These are phyloP conservation scores for Aurelia aurita DNA, from an alignment of 30 jellyfish, hydroid and myxozoan species.

Conservation along the genomic window DNA sequence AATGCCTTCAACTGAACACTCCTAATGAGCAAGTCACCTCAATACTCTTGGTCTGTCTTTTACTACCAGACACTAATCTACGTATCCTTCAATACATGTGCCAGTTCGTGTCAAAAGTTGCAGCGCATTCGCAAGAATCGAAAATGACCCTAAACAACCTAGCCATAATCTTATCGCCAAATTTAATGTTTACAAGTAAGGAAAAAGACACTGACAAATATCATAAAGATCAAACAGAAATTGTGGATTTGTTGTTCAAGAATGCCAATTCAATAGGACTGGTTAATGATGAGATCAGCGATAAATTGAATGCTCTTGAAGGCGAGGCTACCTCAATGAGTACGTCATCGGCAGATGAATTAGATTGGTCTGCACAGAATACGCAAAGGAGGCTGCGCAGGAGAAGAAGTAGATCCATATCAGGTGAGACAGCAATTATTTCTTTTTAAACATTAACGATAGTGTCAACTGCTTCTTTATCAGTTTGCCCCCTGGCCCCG, in stretches of 20 bases:
- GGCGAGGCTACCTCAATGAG: slow-evolving; percentile 75
- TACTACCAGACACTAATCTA: slow-evolving; percentile 92
- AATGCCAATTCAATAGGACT: slow-evolving; percentile 80
- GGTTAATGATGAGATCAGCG: slow-evolving; percentile 84
- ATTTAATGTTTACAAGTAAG: slow-evolving; percentile 79
- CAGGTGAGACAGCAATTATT: slow-evolving; percentile 77
- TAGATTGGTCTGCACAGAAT: slow-evolving; percentile 63
- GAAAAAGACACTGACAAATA: slow-evolving; percentile 87
- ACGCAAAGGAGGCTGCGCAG: slow-evolving; percentile 64
- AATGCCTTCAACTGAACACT: slow-evolving; percentile 74
- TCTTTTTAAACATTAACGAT: no score
- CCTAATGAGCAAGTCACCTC: slow-evolving; percentile 83
- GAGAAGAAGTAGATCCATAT: slow-evolving; percentile 93
- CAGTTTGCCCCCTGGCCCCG: no score
- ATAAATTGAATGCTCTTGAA: slow-evolving; percentile 70
- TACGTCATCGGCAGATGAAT: slow-evolving; percentile 97
- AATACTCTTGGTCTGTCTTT: slow-evolving; percentile 79
- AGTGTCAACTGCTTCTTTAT: no score
- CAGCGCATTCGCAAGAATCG: slow-evolving; percentile 93
- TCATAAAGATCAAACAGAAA: slow-evolving; percentile 88
- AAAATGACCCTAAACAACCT: slow-evolving; percentile 92
- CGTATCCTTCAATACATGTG: slow-evolving; percentile 90
- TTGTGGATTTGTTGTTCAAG: slow-evolving; percentile 84
- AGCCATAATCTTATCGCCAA: slow-evolving; percentile 97
- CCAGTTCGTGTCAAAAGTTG: slow-evolving; percentile 84